Percentiles rank a stretch among this genome's conserved stretches.
These are phyloP conservation scores for Maccullochella peelii DNA, from an alignment of 2,113 vertebrate species.

Conservation along the genomic window DNA sequence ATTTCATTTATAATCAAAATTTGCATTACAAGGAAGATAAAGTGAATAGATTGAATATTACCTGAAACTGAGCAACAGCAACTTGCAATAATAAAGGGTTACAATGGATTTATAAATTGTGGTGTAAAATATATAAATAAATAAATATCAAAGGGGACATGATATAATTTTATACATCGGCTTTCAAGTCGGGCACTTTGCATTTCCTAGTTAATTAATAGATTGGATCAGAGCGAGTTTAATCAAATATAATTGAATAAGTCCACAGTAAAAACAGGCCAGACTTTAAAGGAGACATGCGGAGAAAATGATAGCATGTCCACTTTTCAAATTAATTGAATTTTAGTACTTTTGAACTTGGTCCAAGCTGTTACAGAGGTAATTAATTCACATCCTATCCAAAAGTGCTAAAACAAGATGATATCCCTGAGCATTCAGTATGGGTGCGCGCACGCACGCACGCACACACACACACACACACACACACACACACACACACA, in stretches of 20 bases:
- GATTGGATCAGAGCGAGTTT: conserved; percentile 89
- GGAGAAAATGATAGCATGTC: conserved; percentile 86
- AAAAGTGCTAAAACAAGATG: conserved; percentile 81
- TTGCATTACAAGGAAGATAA: conserved; percentile 69
- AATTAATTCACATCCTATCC: conserved; percentile 83
- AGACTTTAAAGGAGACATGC: conserved; percentile 84
- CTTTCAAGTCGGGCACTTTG: conserved; percentile 84
- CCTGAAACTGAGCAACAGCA: conserved; percentile 58
- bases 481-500: conserved; percentile 13
- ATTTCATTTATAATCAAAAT: conserved; percentile 69
- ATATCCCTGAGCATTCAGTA: conserved; percentile 67
- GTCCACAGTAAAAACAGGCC: conserved; percentile 87
- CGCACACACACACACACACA: conserved; percentile 8
- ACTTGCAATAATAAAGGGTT: conserved; percentile 53
- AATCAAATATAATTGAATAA: conserved; percentile 90
- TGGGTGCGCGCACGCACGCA: background rate
- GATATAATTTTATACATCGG: conserved; percentile 84
- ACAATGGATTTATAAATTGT: conserved; percentile 60
- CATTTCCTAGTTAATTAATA: conserved; percentile 89
- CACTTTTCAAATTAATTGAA: conserved; percentile 89
- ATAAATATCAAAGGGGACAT: conserved; percentile 84
- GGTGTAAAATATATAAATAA: conserved; percentile 73
- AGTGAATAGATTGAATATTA: conserved; percentile 66
- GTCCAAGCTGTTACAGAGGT: conserved; percentile 81
- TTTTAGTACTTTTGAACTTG: conserved; percentile 88